These are phyloP conservation scores for Thalpophila matura DNA, from an alignment of 2,888 invertebrate species.

Conservation along the genomic window DNA sequence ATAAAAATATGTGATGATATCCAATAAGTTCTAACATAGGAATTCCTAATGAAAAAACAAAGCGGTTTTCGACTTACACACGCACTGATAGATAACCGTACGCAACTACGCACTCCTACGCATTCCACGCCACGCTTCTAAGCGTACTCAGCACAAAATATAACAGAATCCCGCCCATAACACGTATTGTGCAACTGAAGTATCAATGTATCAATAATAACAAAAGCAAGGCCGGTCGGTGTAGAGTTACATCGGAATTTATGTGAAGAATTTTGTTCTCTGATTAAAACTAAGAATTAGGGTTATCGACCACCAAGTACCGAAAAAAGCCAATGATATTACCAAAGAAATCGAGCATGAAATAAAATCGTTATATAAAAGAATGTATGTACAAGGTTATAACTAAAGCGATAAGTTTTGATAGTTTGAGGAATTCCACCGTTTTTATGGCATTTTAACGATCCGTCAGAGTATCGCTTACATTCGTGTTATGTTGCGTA, in stretches of 20 bases:
- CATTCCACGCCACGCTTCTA: slow-evolving; percentile 46
- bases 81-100: slow-evolving; percentile 46
- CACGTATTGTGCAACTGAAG: slow-evolving; percentile 61
- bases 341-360: slow-evolving; percentile 10
- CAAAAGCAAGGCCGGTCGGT: slow-evolving; percentile 60
- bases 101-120: slow-evolving; percentile 40
- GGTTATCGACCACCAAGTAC: slow-evolving; percentile 20
- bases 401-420: slow-evolving; percentile 31
- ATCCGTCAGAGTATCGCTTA: slow-evolving; percentile 37
- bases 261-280: slow-evolving; percentile 49
- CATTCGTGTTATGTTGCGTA: slow-evolving; percentile 44
- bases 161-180: slow-evolving; percentile 40
- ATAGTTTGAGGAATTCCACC: slow-evolving; percentile 43
- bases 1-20: background rate
- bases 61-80: slow-evolving; percentile 35
- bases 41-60: slow-evolving; percentile 26
- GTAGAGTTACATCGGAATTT: slow-evolving; percentile 57
- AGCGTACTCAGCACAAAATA: slow-evolving; percentile 45
- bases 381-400: slow-evolving; percentile 16
- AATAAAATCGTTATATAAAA: slow-evolving; percentile 32
- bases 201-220: slow-evolving; percentile 63
- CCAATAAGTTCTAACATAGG: background rate
- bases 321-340: background rate
- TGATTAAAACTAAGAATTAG: slow-evolving; percentile 23
- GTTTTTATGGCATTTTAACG: slow-evolving; percentile 44